These are phyloP conservation scores for Phragmatobia fuliginosa DNA, from an alignment of 2,888 invertebrate species.

Conservation along the genomic window DNA sequence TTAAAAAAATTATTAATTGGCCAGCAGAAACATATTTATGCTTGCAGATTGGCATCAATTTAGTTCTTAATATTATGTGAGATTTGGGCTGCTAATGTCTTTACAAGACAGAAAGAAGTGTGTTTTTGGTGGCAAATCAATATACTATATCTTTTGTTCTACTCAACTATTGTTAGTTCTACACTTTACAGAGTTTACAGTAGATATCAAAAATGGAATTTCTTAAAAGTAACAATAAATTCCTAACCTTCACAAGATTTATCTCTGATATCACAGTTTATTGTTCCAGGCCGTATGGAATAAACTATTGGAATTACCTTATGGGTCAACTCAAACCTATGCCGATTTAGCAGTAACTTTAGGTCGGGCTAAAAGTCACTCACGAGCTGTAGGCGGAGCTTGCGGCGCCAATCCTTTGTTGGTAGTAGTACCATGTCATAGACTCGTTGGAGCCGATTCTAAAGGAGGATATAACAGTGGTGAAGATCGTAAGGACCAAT, in stretches of 20 bases:
- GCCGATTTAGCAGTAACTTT: slow-evolving; percentile 71
- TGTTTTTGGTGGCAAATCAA: too few species aligned
- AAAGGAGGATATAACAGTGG: slow-evolving; percentile 84
- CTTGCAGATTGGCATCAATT: too few species aligned
- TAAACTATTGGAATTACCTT: slow-evolving; percentile 69
- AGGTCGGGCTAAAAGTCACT: slow-evolving; percentile 70
- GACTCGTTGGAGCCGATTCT: slow-evolving; percentile 68
- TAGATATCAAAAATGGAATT: background rate
- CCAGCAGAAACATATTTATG: too few species aligned
- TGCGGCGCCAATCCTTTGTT: slow-evolving; percentile 76
- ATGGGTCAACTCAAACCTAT: slow-evolving; percentile 75
- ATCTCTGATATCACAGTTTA: background rate
- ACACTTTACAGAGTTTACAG: background rate
- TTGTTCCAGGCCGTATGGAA: slow-evolving; percentile 74
- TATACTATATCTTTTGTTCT: too few species aligned
- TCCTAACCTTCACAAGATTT: background rate
- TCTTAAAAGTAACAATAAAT: background rate
- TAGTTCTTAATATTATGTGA: too few species aligned
- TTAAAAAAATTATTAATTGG: too few species aligned
- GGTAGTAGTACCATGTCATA: slow-evolving; percentile 77
- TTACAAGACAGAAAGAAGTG: too few species aligned
- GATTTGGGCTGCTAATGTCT: too few species aligned
- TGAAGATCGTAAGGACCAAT: slow-evolving; percentile 83
- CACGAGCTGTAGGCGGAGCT: slow-evolving; percentile 77
- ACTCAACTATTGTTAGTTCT: too few species aligned